Conservation (phyloP, 2,113 vertebrate species). For the Ageneiosus marmoratus region DNA sequence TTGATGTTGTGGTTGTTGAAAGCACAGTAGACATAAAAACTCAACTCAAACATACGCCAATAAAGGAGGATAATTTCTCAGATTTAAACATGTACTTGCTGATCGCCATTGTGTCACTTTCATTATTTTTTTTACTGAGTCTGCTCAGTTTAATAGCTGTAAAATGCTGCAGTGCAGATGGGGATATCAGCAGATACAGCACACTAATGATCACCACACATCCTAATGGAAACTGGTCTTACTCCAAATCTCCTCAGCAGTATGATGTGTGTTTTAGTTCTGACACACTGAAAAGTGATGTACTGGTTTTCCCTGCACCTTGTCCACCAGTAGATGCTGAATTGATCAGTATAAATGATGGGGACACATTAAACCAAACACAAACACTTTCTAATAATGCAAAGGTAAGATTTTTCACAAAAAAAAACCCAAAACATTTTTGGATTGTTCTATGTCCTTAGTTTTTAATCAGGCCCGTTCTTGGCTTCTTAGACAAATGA, state of each 20-base stretch:
- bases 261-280: conserved; percentile 73
- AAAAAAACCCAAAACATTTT: not conserved
- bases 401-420: conserved; percentile 52
- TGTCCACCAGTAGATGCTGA: conserved; percentile 62
- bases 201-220: conserved; percentile 68
- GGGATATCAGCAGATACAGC: conserved; percentile 61
- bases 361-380: conserved; percentile 62
- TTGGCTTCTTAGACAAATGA: not conserved
- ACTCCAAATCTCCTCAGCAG: conserved; percentile 70
- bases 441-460: not conserved
- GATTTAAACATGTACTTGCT: conserved; percentile 67
- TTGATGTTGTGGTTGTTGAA: conserved; percentile 69
- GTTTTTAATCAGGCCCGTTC: not conserved
- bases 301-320: conserved; percentile 59
- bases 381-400: conserved; percentile 65
- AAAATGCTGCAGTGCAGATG: conserved; percentile 64
- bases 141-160: conserved; percentile 65
- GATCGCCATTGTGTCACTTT: conserved; percentile 65
- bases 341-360: conserved; percentile 51
- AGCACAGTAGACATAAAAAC: conserved; percentile 60
- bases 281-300: conserved; percentile 47
- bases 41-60: conserved; percentile 57
- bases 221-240: conserved; percentile 71
- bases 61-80: conserved; percentile 64
- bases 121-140: conserved; percentile 67